phyloP scores from a whole-genome alignment of 2,888 invertebrate species.

The Pterostichus madidus region DNA sequence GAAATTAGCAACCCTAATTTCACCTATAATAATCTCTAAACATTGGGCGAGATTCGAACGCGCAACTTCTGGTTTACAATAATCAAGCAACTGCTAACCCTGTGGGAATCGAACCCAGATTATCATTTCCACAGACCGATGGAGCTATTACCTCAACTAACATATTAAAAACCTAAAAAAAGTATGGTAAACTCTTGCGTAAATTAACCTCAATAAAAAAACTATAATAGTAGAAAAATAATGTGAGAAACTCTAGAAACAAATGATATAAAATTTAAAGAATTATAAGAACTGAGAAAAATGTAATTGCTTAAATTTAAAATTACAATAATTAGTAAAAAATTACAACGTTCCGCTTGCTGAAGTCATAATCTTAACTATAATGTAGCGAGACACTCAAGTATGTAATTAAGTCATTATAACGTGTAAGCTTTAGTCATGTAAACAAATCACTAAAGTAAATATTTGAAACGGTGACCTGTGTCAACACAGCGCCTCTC shows the following conservation, averaged over 20 bases:
- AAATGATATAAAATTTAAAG: background rate
- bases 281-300: background rate
- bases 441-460: slow-evolving; percentile 67
- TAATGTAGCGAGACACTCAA: slow-evolving; percentile 52
- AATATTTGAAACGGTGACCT: slow-evolving; percentile 67
- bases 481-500: slow-evolving; percentile 62
- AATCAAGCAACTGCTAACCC: no score
- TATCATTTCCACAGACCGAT: no score
- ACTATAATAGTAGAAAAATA: slow-evolving; percentile 10
- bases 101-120: no score
- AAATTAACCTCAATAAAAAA: background rate
- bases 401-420: slow-evolving; percentile 64
- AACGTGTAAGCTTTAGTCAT: slow-evolving; percentile 58
- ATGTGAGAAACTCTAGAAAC: background rate
- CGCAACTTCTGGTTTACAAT: no score
- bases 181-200: no score
- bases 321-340: slow-evolving; percentile 58
- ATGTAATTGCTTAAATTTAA: slow-evolving; percentile 22
- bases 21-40: no score
- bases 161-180: no score
- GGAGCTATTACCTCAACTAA: no score
- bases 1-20: no score
- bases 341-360: slow-evolving; percentile 36
- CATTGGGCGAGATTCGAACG: no score
- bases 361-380: slow-evolving; percentile 42